Conservation (phyloP, 2,113 vertebrate species). For the Mixornis gularis region DNA sequence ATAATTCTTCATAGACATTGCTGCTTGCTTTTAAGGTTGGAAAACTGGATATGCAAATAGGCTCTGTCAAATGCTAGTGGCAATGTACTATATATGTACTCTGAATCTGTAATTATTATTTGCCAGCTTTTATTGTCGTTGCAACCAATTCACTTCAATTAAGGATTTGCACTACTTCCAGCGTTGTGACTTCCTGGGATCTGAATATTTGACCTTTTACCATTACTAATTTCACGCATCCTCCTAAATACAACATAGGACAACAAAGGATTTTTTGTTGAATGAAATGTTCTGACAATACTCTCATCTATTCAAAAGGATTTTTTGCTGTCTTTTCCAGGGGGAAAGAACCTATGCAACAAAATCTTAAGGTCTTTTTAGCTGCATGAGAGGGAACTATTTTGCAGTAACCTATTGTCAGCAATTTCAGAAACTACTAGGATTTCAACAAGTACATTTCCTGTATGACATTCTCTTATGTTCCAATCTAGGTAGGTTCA, state of each 20-base stretch:
- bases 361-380: neutral
- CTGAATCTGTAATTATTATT: slow-evolving; percentile 3
- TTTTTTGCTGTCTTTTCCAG: neutral
- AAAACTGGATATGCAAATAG: neutral
- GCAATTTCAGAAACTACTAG: neutral
- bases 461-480: neutral
- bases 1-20: neutral
- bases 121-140: neutral
- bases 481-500: neutral
- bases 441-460: neutral
- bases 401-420: neutral
- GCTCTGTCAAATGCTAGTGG: neutral
- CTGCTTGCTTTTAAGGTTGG: neutral
- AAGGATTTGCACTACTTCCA: neutral
- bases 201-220: neutral
- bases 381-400: neutral
- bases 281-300: neutral
- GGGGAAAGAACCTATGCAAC: accelerated
- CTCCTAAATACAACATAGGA: neutral
- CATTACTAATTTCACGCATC: neutral
- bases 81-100: neutral
- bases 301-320: neutral
- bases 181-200: neutral
- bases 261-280: neutral
- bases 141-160: neutral